Evolutionary conservation across 2,888 invertebrate species (phyloP), one percentile per base, ranked within the genome.

Genomic region (Hipparchia semele): DNA sequence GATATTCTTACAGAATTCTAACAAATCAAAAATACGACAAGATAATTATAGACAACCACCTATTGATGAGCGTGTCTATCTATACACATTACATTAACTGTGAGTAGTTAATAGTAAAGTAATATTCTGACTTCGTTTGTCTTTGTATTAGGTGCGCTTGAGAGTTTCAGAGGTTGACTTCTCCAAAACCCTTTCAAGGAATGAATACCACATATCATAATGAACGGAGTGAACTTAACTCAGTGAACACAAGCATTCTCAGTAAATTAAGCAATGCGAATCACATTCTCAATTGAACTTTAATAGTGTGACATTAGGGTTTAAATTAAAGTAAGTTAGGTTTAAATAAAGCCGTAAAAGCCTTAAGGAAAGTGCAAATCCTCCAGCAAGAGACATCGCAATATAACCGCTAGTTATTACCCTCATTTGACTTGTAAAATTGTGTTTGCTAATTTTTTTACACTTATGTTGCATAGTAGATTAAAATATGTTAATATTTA

Each of bases 351-450:
- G 46, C 3, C 62, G 45, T 46, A 46, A 62, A 62, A 62, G n/a
- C 62, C 46, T 49, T 53, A 59, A 56, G 45, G 54, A 54, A 66
- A 60, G 71, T 66, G 51, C 53, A 66, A 71, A 71, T 71, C 60
- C 53, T 65, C 39, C 12, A n/a, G 60, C 60, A 71, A 71, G 64
- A 71, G 66, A 59, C 23, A 51, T 66, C 45, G 60, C 66, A 33
- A 60, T 71, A 58, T 66, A 49, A 46, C 62, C 49, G 62, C 62
- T 62, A 62, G 46, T 62, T 62, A 62, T 62, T 46, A 46, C 46
- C 9, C 45, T 62, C 62, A 49, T 66, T 66, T 66, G 51, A 53
- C 53, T 53, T 66, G 65, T 66, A 66, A 54, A 39, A n/a, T 54
- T 66, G 13, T 49, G 46, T 62, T 62, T 62, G 62, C 46, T 13